Conservation (phyloP, 1,140 invertebrate species). For the Papilio xuthus region DNA sequence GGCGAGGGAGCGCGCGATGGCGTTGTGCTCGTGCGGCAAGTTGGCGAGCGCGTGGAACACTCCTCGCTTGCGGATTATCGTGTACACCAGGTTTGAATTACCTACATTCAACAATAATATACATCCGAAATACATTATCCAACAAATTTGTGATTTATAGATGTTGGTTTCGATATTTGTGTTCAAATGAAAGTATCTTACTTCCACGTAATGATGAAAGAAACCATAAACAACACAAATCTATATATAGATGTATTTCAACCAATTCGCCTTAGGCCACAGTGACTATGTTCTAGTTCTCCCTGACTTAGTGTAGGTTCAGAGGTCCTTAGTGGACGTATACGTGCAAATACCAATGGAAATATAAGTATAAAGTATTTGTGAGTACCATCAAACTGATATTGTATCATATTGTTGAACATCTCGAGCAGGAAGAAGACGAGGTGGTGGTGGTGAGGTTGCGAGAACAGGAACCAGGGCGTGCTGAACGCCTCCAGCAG, state of each 20-base stretch:
- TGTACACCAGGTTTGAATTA: slow-evolving; percentile 99
- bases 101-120: slow-evolving; percentile 79
- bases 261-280: too few species aligned
- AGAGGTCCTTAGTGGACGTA: too few species aligned
- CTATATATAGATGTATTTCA: background rate
- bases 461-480: slow-evolving; percentile 99
- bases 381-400: slow-evolving; percentile 97
- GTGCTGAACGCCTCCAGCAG: slow-evolving; percentile 99
- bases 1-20: slow-evolving; percentile 91
- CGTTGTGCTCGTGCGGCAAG: slow-evolving; percentile 94
- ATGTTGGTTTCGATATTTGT: too few species aligned
- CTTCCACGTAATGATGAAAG: too few species aligned
- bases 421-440: slow-evolving; percentile 99
- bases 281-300: too few species aligned
- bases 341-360: too few species aligned
- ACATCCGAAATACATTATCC: too few species aligned
- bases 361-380: background rate
- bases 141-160: too few species aligned
- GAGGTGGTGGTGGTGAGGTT: slow-evolving; percentile 97
- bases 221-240: too few species aligned
- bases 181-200: too few species aligned
- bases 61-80: slow-evolving; percentile 98
- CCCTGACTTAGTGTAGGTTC: too few species aligned
- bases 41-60: slow-evolving; percentile 98
- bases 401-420: slow-evolving; percentile 99